Evolutionary conservation across 1,140 invertebrate genomes (phyloP).

Genomic region (Orussus abietinus): DNA sequence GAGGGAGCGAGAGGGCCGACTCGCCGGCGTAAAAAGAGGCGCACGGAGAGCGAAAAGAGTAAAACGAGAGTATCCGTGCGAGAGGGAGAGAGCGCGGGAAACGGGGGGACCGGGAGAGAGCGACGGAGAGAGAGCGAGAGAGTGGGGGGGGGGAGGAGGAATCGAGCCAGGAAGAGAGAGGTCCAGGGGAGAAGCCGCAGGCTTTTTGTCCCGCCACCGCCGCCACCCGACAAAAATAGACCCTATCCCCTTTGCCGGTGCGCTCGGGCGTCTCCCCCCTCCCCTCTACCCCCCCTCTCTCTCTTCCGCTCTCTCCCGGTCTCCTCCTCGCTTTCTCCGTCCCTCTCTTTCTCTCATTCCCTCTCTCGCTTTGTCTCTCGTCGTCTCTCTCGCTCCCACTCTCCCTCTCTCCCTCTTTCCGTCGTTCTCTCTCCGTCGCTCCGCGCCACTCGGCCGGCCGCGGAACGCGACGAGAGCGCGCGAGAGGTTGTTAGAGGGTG

Average conservation of each 20-base stretch:
- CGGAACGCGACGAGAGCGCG: constrained; percentile 12
- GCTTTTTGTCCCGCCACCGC: constrained; percentile 46
- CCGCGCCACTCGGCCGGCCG: constrained; percentile 6
- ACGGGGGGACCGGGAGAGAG: constrained; percentile 6
- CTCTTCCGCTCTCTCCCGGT: constrained; percentile 17
- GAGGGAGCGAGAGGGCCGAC: constrained; percentile 11
- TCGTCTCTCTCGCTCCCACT: constrained; percentile 21
- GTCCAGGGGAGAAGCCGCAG: constrained; percentile 41
- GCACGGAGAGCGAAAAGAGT: constrained; percentile 30
- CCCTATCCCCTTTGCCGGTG: constrained; percentile 14
- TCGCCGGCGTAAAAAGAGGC: constrained; percentile 35
- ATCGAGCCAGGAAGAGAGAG: constrained; percentile 19
- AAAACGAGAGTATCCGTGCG: constrained; percentile 13
- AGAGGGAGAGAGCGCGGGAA: background rate
- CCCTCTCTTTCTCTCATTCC: constrained; percentile 28
- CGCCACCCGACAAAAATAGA: constrained; percentile 44
- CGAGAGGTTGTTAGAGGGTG: constrained; percentile 33
- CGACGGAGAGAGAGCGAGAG: constrained; percentile 9
- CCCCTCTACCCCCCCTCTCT: constrained; percentile 20
- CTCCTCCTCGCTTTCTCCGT: constrained; percentile 19
- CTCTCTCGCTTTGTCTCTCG: constrained; percentile 22
- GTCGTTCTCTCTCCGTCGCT: constrained; percentile 7
- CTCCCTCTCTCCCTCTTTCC: constrained; percentile 3
- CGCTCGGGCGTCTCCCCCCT: constrained; percentile 9
- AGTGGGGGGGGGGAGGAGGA: constrained; percentile 16